Conservation (phyloP, 2,888 invertebrate species). For the Chalcis sispes region DNA sequence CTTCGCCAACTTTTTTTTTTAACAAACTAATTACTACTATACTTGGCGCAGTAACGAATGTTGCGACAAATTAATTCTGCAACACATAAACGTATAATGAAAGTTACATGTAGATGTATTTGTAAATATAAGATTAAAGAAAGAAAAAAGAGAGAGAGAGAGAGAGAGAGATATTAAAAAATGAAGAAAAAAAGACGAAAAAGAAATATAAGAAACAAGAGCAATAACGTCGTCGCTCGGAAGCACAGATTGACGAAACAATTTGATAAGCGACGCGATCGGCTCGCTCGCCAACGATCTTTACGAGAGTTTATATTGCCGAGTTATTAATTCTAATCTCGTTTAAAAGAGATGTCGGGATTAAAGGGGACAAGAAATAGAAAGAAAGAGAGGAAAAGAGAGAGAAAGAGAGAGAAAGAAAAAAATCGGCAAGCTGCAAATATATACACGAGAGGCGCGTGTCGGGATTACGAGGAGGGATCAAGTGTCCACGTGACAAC, state of each 20-base stretch:
- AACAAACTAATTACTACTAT: background rate
- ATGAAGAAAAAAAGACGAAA: too few relatives aligned
- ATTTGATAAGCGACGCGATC: background rate
- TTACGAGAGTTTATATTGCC: constrained; percentile 38
- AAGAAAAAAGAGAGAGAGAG: background rate
- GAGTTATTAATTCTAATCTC: constrained; percentile 57
- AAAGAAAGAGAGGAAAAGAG: constrained; percentile 8
- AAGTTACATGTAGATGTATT: background rate
- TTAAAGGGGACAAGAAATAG: constrained; percentile 44
- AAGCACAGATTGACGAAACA: constrained; percentile 18
- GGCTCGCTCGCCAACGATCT: background rate
- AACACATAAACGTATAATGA: constrained; percentile 7
- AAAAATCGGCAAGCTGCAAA: constrained; percentile 10
- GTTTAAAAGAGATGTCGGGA: constrained; percentile 48
- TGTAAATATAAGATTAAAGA: background rate
- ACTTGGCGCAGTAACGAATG: too few relatives aligned
- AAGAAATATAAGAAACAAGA: too few relatives aligned
- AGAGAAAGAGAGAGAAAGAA: constrained; percentile 14
- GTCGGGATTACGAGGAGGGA: constrained; percentile 51
- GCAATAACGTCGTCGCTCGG: too few relatives aligned
- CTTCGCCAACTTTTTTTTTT: constrained; percentile 3
- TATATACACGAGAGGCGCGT: constrained; percentile 30
- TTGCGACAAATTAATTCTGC: too few relatives aligned
- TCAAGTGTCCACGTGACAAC: constrained; percentile 59
- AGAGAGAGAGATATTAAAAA: too few relatives aligned